Evolutionary conservation across 35 echinoderm and acorn worm species (phyloP), one percentile per base, ranked within the genome.

Genomic region (Apostichopus californicus): DNA sequence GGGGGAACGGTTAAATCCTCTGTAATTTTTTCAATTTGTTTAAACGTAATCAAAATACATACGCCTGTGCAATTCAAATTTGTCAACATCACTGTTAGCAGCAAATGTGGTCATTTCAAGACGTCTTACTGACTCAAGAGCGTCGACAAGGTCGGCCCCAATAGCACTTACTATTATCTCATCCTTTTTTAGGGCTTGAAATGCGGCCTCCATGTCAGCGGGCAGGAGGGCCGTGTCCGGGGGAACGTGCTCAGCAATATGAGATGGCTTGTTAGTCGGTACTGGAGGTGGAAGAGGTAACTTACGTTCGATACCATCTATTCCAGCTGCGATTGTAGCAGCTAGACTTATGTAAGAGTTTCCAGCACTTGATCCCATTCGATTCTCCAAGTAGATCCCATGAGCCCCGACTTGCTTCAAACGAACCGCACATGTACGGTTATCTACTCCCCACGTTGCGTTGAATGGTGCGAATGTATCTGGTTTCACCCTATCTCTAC

Each of bases 321-420:
- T 93, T 15, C 94, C 94, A 20, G 94, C 94, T 53, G 92, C 90
- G 1, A 95, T 89, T 14, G 86, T 93, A 21, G 89, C 94, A 8
- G 94, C 91, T 0, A 95, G 58, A 55, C 87, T 66, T 21, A 95
- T 83, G 57, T 95, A 95, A 14, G 94, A 91, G 54, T 95, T 95
- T 20, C 89, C 79, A 5, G 78, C 94, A n/a, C 80, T 88, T 58
- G 89, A 86, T 24, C 94, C 94, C 9, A 95, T 26, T 12, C 94
- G 91, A 83, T 95, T 89, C 77, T 95, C 94, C 52, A 93, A 9
- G 87, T 90, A 93, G 13, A 56, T 73, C 9, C 94, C 94, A 15
- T 83, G 52, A 5, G 54, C 60, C 6, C 94, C 94, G 8, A 80
- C 66, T 18, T 46, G n/a, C 56, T 93, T 92, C n/a, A 95, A 68